Percentiles rank a stretch among this genome's conserved stretches.
Evolutionary conservation across 2,888 invertebrate genomes (phyloP).

Genomic region (Chaitophorus viminalis): DNA sequence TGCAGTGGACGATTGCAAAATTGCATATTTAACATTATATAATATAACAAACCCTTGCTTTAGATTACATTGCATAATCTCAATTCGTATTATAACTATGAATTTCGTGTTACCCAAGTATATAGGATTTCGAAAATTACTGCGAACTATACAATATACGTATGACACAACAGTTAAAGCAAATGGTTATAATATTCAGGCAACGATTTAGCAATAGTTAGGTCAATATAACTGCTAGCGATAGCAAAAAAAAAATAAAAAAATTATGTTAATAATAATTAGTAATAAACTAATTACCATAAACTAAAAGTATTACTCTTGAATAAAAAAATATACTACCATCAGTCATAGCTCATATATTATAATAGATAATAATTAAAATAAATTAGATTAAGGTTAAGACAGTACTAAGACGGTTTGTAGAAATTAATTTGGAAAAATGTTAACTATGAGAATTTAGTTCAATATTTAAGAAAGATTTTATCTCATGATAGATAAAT

Average conservation of each 20-base stretch:
- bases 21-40: not conserved
- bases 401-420: no score
- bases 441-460: no score
- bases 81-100: slow-evolving; percentile 30
- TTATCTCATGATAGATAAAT: no score
- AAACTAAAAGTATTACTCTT: not conserved
- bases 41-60: slow-evolving; percentile 22
- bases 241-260: not conserved
- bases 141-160: slow-evolving; percentile 30
- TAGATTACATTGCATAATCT: slow-evolving; percentile 32
- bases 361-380: slow-evolving; percentile 36
- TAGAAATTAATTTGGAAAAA: no score
- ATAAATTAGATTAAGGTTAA: not conserved
- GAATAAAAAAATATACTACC: not conserved
- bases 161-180: slow-evolving; percentile 29
- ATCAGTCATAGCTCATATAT: not conserved
- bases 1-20: slow-evolving; percentile 22
- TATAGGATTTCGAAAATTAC: slow-evolving; percentile 42
- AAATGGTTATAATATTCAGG: not conserved
- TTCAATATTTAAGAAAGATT: no score
- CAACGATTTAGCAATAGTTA: slow-evolving; percentile 16
- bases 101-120: slow-evolving; percentile 39
- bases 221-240: not conserved
- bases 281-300: no score
- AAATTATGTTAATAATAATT: not conserved